Evolutionary conservation across 2,113 vertebrate genomes (phyloP), one percentile per base, ranked within the genome.

Genomic region (Irena cyanogastra): DNA sequence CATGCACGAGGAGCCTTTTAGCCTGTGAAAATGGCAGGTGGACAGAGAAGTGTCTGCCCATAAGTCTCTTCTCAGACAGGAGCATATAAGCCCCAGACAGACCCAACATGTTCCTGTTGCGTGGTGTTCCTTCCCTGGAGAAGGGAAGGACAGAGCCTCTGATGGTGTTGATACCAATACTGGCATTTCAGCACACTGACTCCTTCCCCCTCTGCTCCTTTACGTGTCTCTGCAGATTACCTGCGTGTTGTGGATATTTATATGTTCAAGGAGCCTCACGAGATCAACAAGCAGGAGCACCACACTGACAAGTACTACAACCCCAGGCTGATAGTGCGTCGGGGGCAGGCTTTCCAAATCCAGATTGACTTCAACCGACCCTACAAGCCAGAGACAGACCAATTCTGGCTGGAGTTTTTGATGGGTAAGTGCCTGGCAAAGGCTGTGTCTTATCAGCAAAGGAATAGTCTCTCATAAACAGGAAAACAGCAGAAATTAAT

Each of bases 321-420:
- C 24, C 88, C 97, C 50, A 81, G 90, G 35, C 95, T 99, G 74
- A 98, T 99, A 24, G 98, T 99, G 13, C 98, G 99, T 4, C 97
- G 99, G 26, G 99, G 98, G 5, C 99, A 99, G 81, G 16, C 98
- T 95, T 99, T 99, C 97, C 97, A 98, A 71, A 75, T 99, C 53
- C 98, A 98, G 88, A 93, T 99, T 61, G 97, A 97, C 65, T 99
- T 99, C 96, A 97, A 95, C 83, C 99, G 99, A 3, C 96, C 98
- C 9, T 99, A 99, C 70, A 89, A 97, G 7, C 98, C 98, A 19
- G 83, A 52, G 10, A 90, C 86, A 1, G 99, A 99, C 97, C 90
- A 97, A 16, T 98, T 99, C n/a, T 98, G 99, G 71, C 41, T 99
- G 83, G 99, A 99, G 93, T 99, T 98, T 90, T 94, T 98, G 86